Evolutionary conservation across 37 sponge, comb jelly and placozoan species (phyloP).

Genomic region (Cladorhizidae sp.): DNA sequence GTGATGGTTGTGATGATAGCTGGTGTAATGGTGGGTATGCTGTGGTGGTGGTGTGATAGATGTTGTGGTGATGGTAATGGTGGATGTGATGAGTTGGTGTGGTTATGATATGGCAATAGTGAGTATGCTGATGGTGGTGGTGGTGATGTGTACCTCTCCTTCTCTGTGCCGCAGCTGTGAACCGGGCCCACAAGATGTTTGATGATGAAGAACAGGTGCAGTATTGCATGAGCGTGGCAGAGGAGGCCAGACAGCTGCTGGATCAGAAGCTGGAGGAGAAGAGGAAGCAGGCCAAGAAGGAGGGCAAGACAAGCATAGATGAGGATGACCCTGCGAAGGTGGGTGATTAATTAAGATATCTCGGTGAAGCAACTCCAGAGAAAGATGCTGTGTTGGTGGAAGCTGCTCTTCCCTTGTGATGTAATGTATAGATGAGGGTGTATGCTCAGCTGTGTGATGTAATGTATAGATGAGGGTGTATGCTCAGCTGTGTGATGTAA

Average conservation of each 20-base stretch:
- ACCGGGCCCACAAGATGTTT: constrained; percentile 86
- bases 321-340: constrained; percentile 89
- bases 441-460: no score
- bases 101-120: neutral
- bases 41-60: no score
- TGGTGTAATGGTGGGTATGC: no score
- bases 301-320: constrained; percentile 70
- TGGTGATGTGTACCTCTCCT: no score
- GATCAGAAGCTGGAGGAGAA: constrained; percentile 83
- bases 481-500: no score
- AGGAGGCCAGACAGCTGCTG: constrained; percentile 65
- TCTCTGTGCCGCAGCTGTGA: constrained; percentile 60
- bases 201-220: constrained; percentile 79
- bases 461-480: no score
- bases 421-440: no score
- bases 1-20: no score
- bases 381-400: no score
- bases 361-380: neutral
- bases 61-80: no score
- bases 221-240: constrained; percentile 59
- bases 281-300: constrained; percentile 75
- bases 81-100: neutral
- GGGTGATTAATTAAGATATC: neutral
- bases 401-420: no score
- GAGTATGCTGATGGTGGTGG: neutral